Percentiles rank a stretch among this genome's conserved stretches.
These are phyloP conservation scores for Cottoperca gobio DNA, from an alignment of 2,797 vertebrate species.

Conservation along the genomic window DNA sequence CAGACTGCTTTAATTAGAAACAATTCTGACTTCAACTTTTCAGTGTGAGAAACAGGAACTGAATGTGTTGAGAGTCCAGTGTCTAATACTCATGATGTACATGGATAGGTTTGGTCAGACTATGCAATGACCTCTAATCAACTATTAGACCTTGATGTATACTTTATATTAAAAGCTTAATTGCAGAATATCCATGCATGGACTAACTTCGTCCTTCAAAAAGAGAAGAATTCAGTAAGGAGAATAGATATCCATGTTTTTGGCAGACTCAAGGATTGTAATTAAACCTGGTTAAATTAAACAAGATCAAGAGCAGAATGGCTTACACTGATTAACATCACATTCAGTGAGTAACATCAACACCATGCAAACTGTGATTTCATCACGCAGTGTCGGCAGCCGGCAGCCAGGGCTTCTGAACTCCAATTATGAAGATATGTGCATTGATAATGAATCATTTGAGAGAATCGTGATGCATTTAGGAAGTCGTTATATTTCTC, in stretches of 20 bases:
- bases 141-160: not conserved
- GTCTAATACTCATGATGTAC: not conserved
- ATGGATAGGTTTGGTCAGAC: not conserved
- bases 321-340: conserved; percentile 26
- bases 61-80: not conserved
- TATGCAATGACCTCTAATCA: not conserved
- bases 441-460: conserved; percentile 30
- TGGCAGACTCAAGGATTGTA: conserved; percentile 20
- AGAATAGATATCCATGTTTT: conserved; percentile 11
- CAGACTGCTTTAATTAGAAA: conserved; percentile 6
- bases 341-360: conserved; percentile 25
- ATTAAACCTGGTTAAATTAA: conserved; percentile 41
- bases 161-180: not conserved
- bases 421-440: conserved; percentile 48
- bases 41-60: not conserved
- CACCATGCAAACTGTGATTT: conserved; percentile 44
- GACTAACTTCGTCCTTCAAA: not conserved
- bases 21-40: not conserved
- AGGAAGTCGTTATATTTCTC: conserved; percentile 36
- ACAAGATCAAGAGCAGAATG: conserved; percentile 18
- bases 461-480: conserved; percentile 35
- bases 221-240: not conserved
- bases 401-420: conserved; percentile 36
- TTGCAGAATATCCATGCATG: not conserved
- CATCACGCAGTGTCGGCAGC: conserved; percentile 31